Percentiles rank a stretch among this genome's conserved stretches.
phyloP scores from a whole-genome alignment of 2,888 invertebrate species.

The Cabera pusaria region DNA sequence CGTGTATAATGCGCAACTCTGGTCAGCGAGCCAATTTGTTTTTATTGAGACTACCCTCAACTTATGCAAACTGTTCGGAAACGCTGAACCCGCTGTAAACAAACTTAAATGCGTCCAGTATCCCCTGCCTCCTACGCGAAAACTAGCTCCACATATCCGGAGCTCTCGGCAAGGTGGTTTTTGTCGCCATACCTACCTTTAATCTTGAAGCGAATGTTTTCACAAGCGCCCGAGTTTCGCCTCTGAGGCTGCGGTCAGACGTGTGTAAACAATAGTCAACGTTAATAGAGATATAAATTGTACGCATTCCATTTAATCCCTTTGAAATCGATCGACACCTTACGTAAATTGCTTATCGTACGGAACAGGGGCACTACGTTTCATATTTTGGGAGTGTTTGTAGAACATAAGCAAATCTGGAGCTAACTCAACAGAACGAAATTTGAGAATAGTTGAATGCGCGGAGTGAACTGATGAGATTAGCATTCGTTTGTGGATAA shows the following conservation, averaged over 20 bases:
- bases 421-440: slow-evolving; percentile 42
- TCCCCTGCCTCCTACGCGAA: slow-evolving; percentile 34
- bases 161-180: slow-evolving; percentile 49
- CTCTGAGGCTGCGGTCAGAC: slow-evolving; percentile 65
- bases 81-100: slow-evolving; percentile 78
- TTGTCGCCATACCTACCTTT: slow-evolving; percentile 67
- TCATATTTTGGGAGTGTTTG: slow-evolving; percentile 41
- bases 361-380: slow-evolving; percentile 44
- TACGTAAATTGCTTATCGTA: slow-evolving; percentile 61
- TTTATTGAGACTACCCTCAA: slow-evolving; percentile 82
- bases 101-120: slow-evolving; percentile 65
- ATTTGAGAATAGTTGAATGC: slow-evolving; percentile 44
- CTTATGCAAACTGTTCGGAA: slow-evolving; percentile 80
- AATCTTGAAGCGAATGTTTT: slow-evolving; percentile 76
- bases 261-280: slow-evolving; percentile 76
- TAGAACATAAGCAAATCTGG: slow-evolving; percentile 40
- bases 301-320: slow-evolving; percentile 73
- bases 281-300: slow-evolving; percentile 82
- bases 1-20: slow-evolving; percentile 76
- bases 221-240: slow-evolving; percentile 69
- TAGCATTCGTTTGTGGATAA: slow-evolving; percentile 53
- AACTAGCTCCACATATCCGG: slow-evolving; percentile 25
- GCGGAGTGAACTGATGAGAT: slow-evolving; percentile 50
- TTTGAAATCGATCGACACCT: slow-evolving; percentile 68
- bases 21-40: slow-evolving; percentile 80